Evolutionary conservation across 2,888 invertebrate species (phyloP).

Genomic region (Zaprionus obscuricornis): DNA sequence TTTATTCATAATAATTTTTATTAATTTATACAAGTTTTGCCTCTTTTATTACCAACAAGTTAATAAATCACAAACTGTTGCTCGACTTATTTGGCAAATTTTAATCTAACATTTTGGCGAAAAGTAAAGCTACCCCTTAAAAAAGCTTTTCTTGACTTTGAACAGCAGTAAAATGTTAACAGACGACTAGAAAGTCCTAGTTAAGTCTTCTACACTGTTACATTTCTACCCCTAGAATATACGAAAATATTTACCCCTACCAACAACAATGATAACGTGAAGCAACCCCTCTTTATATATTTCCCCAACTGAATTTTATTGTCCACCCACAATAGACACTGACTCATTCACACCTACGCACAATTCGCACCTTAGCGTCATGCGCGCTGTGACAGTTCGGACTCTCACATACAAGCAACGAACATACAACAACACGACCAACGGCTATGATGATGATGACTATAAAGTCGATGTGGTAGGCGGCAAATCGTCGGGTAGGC

Average conservation of each 20-base stretch:
- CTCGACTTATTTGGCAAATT: constrained; percentile 12
- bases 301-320: background rate
- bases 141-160: constrained; percentile 46
- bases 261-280: constrained; percentile 14
- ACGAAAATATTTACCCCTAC: constrained; percentile 43
- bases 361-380: constrained; percentile 73
- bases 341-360: constrained; percentile 54
- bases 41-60: constrained; percentile 32
- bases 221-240: constrained; percentile 11
- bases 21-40: too few species aligned
- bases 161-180: constrained; percentile 40
- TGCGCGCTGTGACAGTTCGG: constrained; percentile 72
- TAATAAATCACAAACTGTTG: constrained; percentile 44
- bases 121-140: constrained; percentile 15
- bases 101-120: background rate
- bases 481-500: constrained; percentile 40
- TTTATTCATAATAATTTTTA: too few species aligned
- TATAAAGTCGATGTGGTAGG: background rate
- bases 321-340: constrained; percentile 35
- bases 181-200: too few species aligned
- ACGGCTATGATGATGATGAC: constrained; percentile 1
- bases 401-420: constrained; percentile 47
- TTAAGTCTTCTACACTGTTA: too few species aligned
- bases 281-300: constrained; percentile 13
- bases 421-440: background rate